Evolutionary conservation across 2,888 invertebrate genomes (phyloP), one percentile per base, ranked within the genome.

Genomic region (Spialia ferax): DNA sequence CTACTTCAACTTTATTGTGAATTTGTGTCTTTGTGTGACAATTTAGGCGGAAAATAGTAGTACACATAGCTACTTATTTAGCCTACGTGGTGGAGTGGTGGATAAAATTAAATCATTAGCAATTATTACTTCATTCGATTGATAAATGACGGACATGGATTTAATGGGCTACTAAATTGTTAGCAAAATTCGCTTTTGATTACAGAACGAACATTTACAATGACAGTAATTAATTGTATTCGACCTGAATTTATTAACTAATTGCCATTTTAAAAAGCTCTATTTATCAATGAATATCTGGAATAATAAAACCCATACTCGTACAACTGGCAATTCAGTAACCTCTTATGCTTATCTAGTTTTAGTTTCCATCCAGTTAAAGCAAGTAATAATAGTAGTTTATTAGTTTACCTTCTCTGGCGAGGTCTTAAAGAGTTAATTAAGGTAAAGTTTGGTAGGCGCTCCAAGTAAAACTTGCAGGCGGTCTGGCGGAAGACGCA

Each of bases 401-500:
- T 66, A 60, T 66, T 66, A 60, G 66, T 66, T 66, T 52, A 65
- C 48, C 45, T 26, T 66, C 35, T 35, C 38, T 52, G 52, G 35
- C 75, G 73, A 71, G 77, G 79, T 77, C 75, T 79, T 77, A 79
- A 82, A 76, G 83, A 87, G 85, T 89, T 91, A 89, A 90, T 91
- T 90, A 91, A 88, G 84, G 79, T 81, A 81, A 86, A 90, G 82
- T 87, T 87, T 75, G 77, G 78, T 79, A 76, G 79, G 75, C 73
- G 77, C 45, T 45, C 45, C 79, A 77, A 29, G 54, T 60, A 45
- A 66, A 66, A 66, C 60, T 66, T 66, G 42, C 84, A 81, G 79
- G 79, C 79, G 81, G 79, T 79, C 79, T 79, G 79, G 77, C 38
- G 52, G 57, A 45, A 61, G 54, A 42, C 66, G 60, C 66, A 61